Evolutionary conservation across 1,140 invertebrate species (phyloP).

Genomic region (Papilio dardanus): DNA sequence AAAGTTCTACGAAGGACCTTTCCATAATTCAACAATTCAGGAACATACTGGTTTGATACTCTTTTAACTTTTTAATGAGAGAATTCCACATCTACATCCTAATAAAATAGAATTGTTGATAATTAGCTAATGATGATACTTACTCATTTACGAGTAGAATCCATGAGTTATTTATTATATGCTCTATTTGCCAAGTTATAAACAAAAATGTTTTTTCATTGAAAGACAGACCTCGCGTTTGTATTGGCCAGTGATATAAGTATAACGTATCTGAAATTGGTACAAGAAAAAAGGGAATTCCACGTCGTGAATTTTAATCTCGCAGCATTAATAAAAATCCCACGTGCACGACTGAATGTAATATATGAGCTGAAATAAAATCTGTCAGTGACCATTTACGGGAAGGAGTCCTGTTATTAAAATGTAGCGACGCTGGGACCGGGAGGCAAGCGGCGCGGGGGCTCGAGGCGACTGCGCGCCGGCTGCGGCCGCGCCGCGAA

Average conservation of each 20-base stretch:
- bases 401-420: constrained; percentile 77
- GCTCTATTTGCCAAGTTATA: not conserved
- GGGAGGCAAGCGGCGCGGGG: constrained; percentile 46
- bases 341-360: constrained; percentile 63
- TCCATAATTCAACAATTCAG: not conserved
- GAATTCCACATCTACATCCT: not conserved
- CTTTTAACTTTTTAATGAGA: not conserved
- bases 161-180: too few species aligned
- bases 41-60: not conserved
- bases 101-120: not conserved
- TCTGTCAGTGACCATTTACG: constrained; percentile 77
- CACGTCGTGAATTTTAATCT: constrained; percentile 36
- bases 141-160: too few species aligned
- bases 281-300: constrained; percentile 10
- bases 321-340: constrained; percentile 64
- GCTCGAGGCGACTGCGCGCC: constrained; percentile 62
- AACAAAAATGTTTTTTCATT: not conserved
- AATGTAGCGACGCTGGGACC: constrained; percentile 69
- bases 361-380: constrained; percentile 78
- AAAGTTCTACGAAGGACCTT: not conserved
- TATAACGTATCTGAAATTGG: constrained; percentile 8
- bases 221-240: not conserved
- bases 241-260: not conserved
- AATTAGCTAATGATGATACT: not conserved
- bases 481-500: constrained; percentile 70